Percentiles rank a stretch among this genome's conserved stretches.
phyloP scores from a whole-genome alignment of 1,140 invertebrate genomes.

The Mercenaria mercenaria region DNA sequence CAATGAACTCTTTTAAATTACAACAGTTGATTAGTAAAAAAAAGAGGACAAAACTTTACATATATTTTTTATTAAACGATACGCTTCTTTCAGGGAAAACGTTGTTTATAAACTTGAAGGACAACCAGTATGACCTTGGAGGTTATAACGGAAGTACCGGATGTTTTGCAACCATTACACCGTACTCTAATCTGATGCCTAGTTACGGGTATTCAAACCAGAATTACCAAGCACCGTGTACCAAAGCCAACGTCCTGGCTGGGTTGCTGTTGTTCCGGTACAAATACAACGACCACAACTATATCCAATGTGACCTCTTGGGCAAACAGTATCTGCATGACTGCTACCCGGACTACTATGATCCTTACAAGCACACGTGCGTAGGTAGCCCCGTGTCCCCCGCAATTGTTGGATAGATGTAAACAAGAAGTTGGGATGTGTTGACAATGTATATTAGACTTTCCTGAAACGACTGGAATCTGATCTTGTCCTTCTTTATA shows the following conservation, averaged over 20 bases:
- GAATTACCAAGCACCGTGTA: slow-evolving; percentile 11
- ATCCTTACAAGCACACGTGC: slow-evolving; percentile 41
- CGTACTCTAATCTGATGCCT: not conserved
- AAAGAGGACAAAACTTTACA: too few relatives aligned
- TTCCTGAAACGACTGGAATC: too few relatives aligned
- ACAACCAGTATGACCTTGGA: slow-evolving; percentile 44
- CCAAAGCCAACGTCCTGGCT: slow-evolving; percentile 1
- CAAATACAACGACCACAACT: slow-evolving; percentile 26
- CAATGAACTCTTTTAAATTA: too few relatives aligned
- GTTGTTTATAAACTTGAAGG: slow-evolving; percentile 69
- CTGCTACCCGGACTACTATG: slow-evolving; percentile 35
- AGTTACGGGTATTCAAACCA: not conserved
- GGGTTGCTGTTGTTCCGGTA: slow-evolving; percentile 27
- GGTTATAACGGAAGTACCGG: slow-evolving; percentile 40
- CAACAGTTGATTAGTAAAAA: too few relatives aligned
- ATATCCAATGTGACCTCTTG: slow-evolving; percentile 53
- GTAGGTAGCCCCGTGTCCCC: slow-evolving; percentile 50
- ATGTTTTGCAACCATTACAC: slow-evolving; percentile 69
- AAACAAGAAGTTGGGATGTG: too few relatives aligned
- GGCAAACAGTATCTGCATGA: slow-evolving; percentile 1
- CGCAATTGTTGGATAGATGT: too few relatives aligned
- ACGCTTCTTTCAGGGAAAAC: slow-evolving; percentile 53
- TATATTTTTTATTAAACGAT: too few relatives aligned
- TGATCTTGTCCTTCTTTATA: too few relatives aligned
- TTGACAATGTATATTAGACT: too few relatives aligned